phyloP scores from a whole-genome alignment of 2,888 invertebrate species.

The Macrosoma leucophasiata region DNA sequence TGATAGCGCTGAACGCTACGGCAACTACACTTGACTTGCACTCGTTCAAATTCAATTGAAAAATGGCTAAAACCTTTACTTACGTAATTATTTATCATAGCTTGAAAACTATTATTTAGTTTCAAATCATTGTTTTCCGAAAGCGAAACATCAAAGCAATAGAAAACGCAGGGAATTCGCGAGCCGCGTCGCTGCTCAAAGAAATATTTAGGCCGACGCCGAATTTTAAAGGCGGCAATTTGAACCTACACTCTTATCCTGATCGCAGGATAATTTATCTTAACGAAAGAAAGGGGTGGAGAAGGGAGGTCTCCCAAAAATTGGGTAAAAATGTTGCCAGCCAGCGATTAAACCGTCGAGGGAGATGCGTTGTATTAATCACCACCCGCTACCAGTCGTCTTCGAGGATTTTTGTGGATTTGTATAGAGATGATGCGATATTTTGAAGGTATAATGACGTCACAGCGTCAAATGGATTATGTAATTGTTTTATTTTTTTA shows the following conservation, averaged over 20 bases:
- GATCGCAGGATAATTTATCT: constrained; percentile 75
- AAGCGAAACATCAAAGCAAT: too few relatives aligned
- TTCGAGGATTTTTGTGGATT: constrained; percentile 57
- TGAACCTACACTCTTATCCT: constrained; percentile 75
- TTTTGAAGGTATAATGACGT: too few relatives aligned
- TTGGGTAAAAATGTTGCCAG: constrained; percentile 76
- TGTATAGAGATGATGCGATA: constrained; percentile 44
- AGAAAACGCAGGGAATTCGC: too few relatives aligned
- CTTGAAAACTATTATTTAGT: too few relatives aligned
- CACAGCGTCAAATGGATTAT: too few relatives aligned
- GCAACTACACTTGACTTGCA: too few relatives aligned
- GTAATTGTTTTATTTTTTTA: too few relatives aligned
- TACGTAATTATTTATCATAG: too few relatives aligned
- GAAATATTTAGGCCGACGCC: constrained; percentile 68
- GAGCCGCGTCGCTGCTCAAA: constrained; percentile 37
- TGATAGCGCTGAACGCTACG: too few relatives aligned
- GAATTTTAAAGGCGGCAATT: constrained; percentile 75
- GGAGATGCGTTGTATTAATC: constrained; percentile 76
- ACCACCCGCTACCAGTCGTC: constrained; percentile 68
- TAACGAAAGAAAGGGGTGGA: constrained; percentile 76
- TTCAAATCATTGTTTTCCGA: constrained; percentile 9
- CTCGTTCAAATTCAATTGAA: too few relatives aligned
- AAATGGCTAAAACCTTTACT: too few relatives aligned
- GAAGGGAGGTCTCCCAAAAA: constrained; percentile 59
- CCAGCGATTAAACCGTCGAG: constrained; percentile 74